These are phyloP conservation scores for Caenorhabditis sinica DNA, from an alignment of 2,888 invertebrate genomes.

Conservation along the genomic window DNA sequence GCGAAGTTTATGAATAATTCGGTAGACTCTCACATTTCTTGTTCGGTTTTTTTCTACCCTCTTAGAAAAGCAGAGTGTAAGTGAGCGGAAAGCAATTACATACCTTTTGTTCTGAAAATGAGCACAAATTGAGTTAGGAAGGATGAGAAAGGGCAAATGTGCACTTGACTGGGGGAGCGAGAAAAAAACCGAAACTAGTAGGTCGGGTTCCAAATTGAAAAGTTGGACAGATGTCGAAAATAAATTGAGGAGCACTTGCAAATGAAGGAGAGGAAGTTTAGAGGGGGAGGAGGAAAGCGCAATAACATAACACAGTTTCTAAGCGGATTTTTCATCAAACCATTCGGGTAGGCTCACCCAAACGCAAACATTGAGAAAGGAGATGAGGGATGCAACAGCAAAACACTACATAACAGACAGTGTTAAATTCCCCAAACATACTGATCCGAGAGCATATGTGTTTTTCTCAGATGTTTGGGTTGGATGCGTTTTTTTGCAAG, in stretches of 20 bases:
- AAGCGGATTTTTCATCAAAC: conserved; percentile 62
- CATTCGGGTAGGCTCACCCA: conserved; percentile 57
- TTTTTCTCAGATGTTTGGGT: conserved; percentile 24
- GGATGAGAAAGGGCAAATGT: neutral
- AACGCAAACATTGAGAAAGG: conserved; percentile 50
- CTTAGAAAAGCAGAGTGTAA: conserved; percentile 16
- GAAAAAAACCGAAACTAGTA: conserved; percentile 22
- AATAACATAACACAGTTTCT: conserved; percentile 62
- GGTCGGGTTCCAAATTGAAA: conserved; percentile 27
- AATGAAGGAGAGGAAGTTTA: conserved; percentile 28
- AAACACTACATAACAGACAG: conserved; percentile 44
- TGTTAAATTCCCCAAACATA: conserved; percentile 59
- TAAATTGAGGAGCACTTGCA: conserved; percentile 47
- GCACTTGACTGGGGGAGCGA: conserved; percentile 6
- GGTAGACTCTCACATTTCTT: conserved; percentile 60
- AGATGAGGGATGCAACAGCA: conserved; percentile 36
- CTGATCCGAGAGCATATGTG: conserved; percentile 45
- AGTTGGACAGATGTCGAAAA: conserved; percentile 24
- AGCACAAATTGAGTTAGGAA: conserved; percentile 46
- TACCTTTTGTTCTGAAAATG: conserved; percentile 54
- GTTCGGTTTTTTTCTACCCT: conserved; percentile 48
- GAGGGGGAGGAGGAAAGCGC: conserved; percentile 18
- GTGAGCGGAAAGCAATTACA: conserved; percentile 47
- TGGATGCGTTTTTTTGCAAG: neutral
- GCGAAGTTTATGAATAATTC: conserved; percentile 57